Conservation (phyloP, 2,113 vertebrate species). For the Acrocephalus kingi region DNA sequence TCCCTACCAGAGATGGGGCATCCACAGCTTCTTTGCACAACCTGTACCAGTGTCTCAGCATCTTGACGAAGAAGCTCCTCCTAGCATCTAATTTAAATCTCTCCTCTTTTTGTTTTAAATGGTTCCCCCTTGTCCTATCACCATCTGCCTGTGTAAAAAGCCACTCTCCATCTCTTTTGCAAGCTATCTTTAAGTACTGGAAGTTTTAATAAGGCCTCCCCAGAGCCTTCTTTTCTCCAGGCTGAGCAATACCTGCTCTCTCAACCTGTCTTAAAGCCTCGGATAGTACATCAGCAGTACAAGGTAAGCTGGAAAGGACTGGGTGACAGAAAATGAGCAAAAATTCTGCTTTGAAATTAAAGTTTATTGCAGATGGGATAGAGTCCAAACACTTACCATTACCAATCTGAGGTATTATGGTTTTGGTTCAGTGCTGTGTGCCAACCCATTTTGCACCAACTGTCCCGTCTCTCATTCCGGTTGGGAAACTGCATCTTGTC, state of each 20-base stretch:
- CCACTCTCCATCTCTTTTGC: background rate
- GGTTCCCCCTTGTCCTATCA: accelerated
- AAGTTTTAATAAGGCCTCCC: background rate
- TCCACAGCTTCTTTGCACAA: background rate
- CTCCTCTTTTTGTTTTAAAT: background rate
- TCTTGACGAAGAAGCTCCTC: background rate
- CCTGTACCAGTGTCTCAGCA: background rate
- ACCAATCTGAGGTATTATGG: background rate
- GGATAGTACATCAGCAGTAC: background rate
- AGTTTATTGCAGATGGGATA: background rate
- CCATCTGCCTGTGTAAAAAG: background rate
- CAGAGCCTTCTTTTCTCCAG: background rate
- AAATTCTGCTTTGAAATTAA: background rate
- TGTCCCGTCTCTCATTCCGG: background rate
- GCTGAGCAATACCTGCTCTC: accelerated
- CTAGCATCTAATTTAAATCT: background rate
- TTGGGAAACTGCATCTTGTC: background rate
- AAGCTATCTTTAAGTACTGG: background rate
- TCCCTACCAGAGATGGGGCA: background rate
- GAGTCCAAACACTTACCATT: background rate
- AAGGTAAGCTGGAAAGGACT: background rate
- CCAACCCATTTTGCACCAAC: background rate
- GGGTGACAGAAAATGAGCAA: background rate
- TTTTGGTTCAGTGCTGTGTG: background rate
- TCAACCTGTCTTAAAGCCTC: background rate